Evolutionary conservation across 2,113 vertebrate species (phyloP), one percentile per base, ranked within the genome.

Genomic region (Porphyrio hochstetteri): DNA sequence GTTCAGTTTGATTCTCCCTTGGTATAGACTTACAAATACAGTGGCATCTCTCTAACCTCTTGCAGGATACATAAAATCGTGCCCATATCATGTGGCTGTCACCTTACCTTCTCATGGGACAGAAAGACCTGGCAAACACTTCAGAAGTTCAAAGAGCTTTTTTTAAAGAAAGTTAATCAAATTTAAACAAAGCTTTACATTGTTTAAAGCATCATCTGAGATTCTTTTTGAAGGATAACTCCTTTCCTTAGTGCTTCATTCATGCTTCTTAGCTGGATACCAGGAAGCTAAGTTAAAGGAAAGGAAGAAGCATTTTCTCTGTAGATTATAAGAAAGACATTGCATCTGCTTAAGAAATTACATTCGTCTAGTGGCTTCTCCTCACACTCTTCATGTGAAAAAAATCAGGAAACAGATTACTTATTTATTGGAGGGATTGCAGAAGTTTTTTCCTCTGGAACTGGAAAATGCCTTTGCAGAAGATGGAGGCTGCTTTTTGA

Each of bases 81-180:
- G 80, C 57, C 93, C 88, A 65, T 94, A 86, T 95, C 90, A 92
- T 95, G 50, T 95, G 83, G 69, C 86, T 97, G 80, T 65, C 76
- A 95, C 82, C 69, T 96, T 86, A 56, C 44, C 28, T 78, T 72
- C 86, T 86, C 44, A 1, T 76, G 82, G 80, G 92, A 92, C 52
- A 92, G 65, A 86, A 90, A 96, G n/a, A 94, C 72, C 65, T 86
- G 82, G 82, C 53, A 96, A 88, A 72, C 31, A 57, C 16, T 90
- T 86, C 38, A 88, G 74, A 84, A 88, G 56, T 71, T 95, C 46
- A 70, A 75, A 83, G 40, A 86, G 5, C 3, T 1, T 9, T 23
- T 88, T 75, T 53, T 44, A 36, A 27, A 68, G 31, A 96, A 86
- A 18, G 28, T 52, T 88, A 88, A 67, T 77, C 28, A 83, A 94